Evolutionary conservation across 2,797 vertebrate species (phyloP), one percentile per base, ranked within the genome.

Genomic region (Silurus aristotelis): DNA sequence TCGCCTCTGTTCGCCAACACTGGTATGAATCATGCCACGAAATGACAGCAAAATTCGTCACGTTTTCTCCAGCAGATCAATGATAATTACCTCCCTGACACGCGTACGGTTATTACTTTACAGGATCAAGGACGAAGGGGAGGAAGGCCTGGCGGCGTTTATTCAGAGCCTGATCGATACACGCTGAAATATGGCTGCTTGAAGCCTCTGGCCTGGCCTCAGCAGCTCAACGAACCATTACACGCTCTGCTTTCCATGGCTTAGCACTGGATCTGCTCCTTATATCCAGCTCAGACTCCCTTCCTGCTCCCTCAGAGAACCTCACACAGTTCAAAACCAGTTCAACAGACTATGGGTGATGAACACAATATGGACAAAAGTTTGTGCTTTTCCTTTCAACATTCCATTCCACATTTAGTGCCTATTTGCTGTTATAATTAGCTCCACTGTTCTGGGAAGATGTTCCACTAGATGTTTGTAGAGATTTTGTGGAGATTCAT

Each of bases 41-140:
- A 94, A 94, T 93, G 96, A 96, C 96, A 90, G 88, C 67, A 6
- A 87, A 83, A 90, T 88, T 96, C 97, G 97, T 98, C 97, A 97
- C 95, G 92, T 92, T 92, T 83, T 85, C 82, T 76, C 95, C 96
- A 94, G 93, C 96, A 96, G 97, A 97, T 98, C 97, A 97, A 98
- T 98, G 97, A 96, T 98, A 98, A 98, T 98, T 98, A 98, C 97
- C 96, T 95, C 94, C 95, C 95, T 97, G 97, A 98, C 97, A 98
- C 89, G 97, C 97, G 96, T 97, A 96, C 97, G 96, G 96, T 98
- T 97, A 97, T 98, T 98, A 98, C 97, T 96, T 97, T 97, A 98
- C 97, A 97, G 97, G 96, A 96, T 97, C 96, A 97, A 95, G 96
- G 96, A 96, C 96, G 78, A 95, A 96, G 95, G 94, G 93, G 91